Evolutionary conservation across 2,888 invertebrate genomes (phyloP).

Genomic region (Shargacucullia verbasci): DNA sequence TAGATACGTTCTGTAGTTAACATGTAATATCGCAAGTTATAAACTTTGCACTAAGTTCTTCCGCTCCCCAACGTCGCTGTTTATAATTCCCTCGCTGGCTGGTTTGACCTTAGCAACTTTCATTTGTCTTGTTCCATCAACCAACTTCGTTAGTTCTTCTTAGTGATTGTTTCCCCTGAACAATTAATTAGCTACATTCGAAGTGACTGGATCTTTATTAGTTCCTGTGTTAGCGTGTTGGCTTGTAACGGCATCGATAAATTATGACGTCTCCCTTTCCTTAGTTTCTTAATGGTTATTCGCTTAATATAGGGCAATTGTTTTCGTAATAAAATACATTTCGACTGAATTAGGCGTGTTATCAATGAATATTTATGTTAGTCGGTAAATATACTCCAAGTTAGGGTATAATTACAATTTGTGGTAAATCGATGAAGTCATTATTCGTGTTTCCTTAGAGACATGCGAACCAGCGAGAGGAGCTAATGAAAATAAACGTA

Average conservation of each 20-base stretch:
- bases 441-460: constrained; percentile 57
- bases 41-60: constrained; percentile 56
- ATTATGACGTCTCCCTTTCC: constrained; percentile 35
- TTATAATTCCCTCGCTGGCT: constrained; percentile 56
- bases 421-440: constrained; percentile 57
- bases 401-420: constrained; percentile 60
- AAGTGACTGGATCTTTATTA: constrained; percentile 46
- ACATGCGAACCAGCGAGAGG: constrained; percentile 24
- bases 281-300: constrained; percentile 43
- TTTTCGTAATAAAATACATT: constrained; percentile 39
- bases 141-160: constrained; percentile 52
- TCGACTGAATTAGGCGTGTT: constrained; percentile 32
- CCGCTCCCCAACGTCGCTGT: constrained; percentile 48
- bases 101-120: constrained; percentile 57
- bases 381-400: constrained; percentile 34
- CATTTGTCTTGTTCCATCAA: constrained; percentile 60
- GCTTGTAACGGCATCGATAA: constrained; percentile 45
- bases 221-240: constrained; percentile 34
- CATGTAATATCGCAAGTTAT: constrained; percentile 61
- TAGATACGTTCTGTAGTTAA: constrained; percentile 38
- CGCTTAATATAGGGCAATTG: constrained; percentile 37
- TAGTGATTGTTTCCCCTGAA: constrained; percentile 48
- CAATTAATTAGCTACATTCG: constrained; percentile 56
- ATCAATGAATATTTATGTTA: constrained; percentile 49
- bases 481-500: constrained; percentile 64